phyloP scores from a whole-genome alignment of 2,888 invertebrate species.

The Cephus spinipes region DNA sequence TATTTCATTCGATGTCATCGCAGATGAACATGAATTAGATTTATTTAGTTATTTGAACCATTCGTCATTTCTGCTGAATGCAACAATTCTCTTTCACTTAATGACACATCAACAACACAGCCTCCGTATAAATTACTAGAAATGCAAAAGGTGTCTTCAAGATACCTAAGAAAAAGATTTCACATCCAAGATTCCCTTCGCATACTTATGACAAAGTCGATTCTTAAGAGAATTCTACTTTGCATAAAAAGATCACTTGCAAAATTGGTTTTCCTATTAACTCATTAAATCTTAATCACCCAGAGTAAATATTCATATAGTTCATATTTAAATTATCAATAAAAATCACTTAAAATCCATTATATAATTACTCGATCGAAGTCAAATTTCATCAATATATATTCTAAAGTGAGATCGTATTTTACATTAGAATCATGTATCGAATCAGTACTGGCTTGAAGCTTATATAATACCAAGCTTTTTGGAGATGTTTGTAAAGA shows the following conservation, averaged over 20 bases:
- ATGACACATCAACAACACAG: slow-evolving; percentile 34
- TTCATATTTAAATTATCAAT: background rate
- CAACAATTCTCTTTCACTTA: background rate
- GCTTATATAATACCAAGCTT: background rate
- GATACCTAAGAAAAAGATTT: background rate
- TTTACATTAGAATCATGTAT: background rate
- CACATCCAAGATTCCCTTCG: background rate
- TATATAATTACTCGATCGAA: background rate
- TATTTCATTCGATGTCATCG: background rate
- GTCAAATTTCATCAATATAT: background rate
- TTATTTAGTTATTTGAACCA: background rate
- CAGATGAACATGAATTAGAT: background rate
- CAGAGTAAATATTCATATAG: slow-evolving; percentile 1
- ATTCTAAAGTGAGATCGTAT: background rate
- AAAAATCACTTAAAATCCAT: background rate
- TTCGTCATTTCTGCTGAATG: background rate
- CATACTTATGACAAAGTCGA: background rate
- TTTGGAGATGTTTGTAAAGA: background rate
- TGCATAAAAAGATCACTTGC: background rate
- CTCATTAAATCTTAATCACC: background rate
- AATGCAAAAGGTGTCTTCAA: slow-evolving; percentile 25
- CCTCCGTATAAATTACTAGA: slow-evolving; percentile 38
- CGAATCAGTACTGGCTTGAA: background rate
- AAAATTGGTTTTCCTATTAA: background rate
- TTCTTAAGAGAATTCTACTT: background rate